phyloP scores from a whole-genome alignment of 2,888 invertebrate genomes.

The Eupeodes luniger region DNA sequence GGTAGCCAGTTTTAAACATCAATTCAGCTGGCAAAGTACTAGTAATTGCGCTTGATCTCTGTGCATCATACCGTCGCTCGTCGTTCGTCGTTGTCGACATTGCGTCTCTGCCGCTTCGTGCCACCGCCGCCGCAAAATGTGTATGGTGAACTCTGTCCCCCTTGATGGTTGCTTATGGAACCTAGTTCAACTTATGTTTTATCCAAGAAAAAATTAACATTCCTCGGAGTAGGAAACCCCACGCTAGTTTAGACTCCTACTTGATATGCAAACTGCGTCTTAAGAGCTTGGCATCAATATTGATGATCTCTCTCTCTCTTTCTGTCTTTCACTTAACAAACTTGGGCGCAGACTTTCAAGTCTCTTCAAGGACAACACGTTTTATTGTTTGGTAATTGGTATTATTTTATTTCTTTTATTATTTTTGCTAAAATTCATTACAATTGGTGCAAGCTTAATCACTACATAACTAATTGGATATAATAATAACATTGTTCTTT shows the following conservation, averaged over 20 bases:
- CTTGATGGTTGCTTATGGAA: background rate
- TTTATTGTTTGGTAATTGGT: slow-evolving; percentile 63
- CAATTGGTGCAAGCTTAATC: slow-evolving; percentile 74
- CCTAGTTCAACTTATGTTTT: slow-evolving; percentile 64
- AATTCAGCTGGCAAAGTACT: slow-evolving; percentile 65
- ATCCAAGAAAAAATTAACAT: slow-evolving; percentile 62
- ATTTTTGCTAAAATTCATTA: slow-evolving; percentile 75
- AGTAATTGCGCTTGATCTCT: slow-evolving; percentile 68
- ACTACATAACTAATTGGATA: slow-evolving; percentile 73
- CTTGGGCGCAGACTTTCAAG: slow-evolving; percentile 65
- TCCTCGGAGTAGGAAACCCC: slow-evolving; percentile 46
- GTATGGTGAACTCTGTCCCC: slow-evolving; percentile 63
- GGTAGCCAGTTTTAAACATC: slow-evolving; percentile 52
- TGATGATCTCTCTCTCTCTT: slow-evolving; percentile 62
- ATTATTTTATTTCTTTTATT: slow-evolving; percentile 38
- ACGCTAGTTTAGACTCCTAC: slow-evolving; percentile 32
- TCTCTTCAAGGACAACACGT: slow-evolving; percentile 69
- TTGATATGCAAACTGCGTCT: slow-evolving; percentile 69
- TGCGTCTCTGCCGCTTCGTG: background rate
- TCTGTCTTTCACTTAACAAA: slow-evolving; percentile 20
- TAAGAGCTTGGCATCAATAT: slow-evolving; percentile 66
- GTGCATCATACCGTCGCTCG: slow-evolving; percentile 51
- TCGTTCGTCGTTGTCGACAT: no score
- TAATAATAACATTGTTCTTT: slow-evolving; percentile 24
- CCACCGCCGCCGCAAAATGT: background rate